Percentiles rank a stretch among this genome's conserved stretches.
Conservation (phyloP, 2,113 vertebrate species). For the Madoqua kirkii region DNA sequence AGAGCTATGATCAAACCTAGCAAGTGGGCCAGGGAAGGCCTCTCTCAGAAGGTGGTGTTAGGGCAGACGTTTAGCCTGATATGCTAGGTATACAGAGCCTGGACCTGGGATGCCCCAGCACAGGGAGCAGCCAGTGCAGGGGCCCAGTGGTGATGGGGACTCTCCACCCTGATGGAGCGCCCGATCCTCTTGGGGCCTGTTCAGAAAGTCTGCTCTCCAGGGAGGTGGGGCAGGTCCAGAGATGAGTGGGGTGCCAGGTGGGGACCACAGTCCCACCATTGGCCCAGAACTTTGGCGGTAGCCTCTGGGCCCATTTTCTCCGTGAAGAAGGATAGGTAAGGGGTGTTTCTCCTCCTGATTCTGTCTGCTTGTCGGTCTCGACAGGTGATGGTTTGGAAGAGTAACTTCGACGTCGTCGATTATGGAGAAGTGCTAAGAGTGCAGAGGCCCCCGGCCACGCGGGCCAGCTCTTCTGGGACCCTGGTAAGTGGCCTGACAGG, state of each 20-base stretch:
- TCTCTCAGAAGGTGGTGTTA: neutral
- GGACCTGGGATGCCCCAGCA: neutral
- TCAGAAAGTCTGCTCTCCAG: neutral
- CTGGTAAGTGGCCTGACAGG: conserved; percentile 62
- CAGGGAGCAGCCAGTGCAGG: neutral
- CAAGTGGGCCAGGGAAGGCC: neutral
- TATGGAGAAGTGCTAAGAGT: conserved; percentile 74
- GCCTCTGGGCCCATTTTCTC: neutral
- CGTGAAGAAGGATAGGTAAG: neutral
- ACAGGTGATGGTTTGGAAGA: conserved; percentile 98
- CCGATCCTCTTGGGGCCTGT: neutral
- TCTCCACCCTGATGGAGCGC: neutral
- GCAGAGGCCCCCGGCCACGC: conserved; percentile 59
- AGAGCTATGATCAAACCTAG: neutral
- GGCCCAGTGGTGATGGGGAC: neutral
- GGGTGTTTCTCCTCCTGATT: neutral
- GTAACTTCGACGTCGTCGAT: conserved; percentile 87
- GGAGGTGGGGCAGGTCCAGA: neutral
- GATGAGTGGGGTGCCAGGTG: neutral
- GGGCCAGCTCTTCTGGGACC: conserved; percentile 45
- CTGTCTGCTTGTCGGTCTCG: conserved; percentile 25
- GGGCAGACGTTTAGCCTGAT: neutral
- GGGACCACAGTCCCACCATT: neutral
- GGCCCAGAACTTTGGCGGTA: neutral
- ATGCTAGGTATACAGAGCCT: no score